Percentiles rank a stretch among this genome's conserved stretches.
Evolutionary conservation across 2,113 vertebrate species (phyloP).

Genomic region (Festucalex cinctus): DNA sequence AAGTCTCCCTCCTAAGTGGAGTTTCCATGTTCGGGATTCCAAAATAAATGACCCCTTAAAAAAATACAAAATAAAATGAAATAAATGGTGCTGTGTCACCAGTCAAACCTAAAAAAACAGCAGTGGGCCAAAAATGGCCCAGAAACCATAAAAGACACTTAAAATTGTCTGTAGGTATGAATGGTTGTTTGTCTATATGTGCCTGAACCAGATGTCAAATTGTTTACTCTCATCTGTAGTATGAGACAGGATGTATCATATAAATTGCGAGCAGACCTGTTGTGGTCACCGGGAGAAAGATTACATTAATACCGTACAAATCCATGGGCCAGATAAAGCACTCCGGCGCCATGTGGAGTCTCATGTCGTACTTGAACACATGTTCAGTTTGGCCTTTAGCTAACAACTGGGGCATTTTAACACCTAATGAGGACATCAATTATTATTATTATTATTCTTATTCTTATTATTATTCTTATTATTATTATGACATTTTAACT

Average conservation of each 20-base stretch:
- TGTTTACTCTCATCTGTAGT: conserved; percentile 11
- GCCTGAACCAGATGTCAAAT: conserved; percentile 23
- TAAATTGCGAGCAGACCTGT: conserved; percentile 31
- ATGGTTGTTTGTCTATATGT: not conserved
- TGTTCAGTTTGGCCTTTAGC: not conserved
- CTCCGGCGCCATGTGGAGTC: not conserved
- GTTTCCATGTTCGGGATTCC: not conserved
- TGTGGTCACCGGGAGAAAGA: conserved; percentile 39
- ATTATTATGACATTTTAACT: not conserved
- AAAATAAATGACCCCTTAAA: too few species aligned
- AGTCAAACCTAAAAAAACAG: too few species aligned
- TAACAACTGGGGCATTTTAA: not conserved
- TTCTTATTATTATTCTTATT: too few species aligned
- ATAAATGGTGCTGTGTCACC: too few species aligned
- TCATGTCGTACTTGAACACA: not conserved
- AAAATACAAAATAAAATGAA: too few species aligned
- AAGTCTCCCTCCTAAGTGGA: not conserved
- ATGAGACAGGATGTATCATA: conserved; percentile 12
- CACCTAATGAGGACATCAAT: not conserved
- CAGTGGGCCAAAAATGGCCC: too few species aligned
- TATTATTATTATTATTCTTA: not conserved
- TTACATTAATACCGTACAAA: conserved; percentile 54
- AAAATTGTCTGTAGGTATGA: not conserved
- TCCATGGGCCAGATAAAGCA: conserved; percentile 31
- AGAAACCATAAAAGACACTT: too few species aligned